These are phyloP conservation scores for Takifugu rubripes DNA, from an alignment of 2,797 vertebrate species.

Conservation along the genomic window DNA sequence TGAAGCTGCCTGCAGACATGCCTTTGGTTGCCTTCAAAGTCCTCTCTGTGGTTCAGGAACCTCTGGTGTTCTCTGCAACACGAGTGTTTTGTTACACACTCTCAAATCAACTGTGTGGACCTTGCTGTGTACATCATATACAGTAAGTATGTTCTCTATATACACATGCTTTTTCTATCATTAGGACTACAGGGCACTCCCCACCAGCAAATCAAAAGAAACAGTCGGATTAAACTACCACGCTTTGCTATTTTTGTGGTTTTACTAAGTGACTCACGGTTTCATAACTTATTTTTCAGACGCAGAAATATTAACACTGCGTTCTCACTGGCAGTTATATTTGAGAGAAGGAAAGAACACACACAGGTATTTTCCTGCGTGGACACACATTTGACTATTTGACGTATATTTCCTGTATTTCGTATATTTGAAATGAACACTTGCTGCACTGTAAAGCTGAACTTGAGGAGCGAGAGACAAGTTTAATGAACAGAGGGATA, in stretches of 20 bases:
- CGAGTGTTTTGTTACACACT: constrained; percentile 46
- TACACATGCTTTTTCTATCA: not conserved
- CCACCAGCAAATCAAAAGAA: constrained; percentile 21
- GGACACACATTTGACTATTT: too few species aligned
- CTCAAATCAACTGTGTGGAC: constrained; percentile 38
- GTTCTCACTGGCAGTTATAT: constrained; percentile 15
- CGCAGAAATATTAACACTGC: constrained; percentile 17
- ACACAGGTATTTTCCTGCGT: too few species aligned
- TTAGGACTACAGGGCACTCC: not conserved
- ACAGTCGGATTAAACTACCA: constrained; percentile 31
- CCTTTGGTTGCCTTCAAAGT: constrained; percentile 65
- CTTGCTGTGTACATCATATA: constrained; percentile 33
- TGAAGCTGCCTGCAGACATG: constrained; percentile 69
- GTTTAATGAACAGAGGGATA: too few species aligned
- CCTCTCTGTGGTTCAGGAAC: constrained; percentile 65
- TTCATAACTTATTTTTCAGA: constrained; percentile 49
- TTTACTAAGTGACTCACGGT: constrained; percentile 44
- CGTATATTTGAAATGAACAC: not conserved
- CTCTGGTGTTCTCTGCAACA: constrained; percentile 54
- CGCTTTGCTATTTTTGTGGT: constrained; percentile 44
- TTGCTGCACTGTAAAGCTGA: not conserved
- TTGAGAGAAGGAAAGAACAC: constrained; percentile 12
- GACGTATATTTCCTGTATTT: too few species aligned
- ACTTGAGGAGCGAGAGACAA: too few species aligned
- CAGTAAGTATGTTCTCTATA: constrained; percentile 13